Evolutionary conservation across 1,140 invertebrate species (phyloP).

Genomic region (Drosophila orosa): DNA sequence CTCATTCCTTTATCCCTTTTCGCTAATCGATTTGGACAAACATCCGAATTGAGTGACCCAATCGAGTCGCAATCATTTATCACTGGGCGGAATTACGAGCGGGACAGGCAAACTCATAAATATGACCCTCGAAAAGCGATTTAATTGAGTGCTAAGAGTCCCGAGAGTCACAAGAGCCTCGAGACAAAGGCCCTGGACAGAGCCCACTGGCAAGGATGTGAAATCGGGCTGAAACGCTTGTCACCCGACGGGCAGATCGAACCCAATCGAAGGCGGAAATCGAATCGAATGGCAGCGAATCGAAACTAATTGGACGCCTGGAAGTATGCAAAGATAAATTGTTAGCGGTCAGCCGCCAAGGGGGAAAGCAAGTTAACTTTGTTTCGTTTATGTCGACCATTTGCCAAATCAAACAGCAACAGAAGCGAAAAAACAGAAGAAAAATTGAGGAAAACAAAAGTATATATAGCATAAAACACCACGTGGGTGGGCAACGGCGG

Average conservation of each 20-base stretch:
- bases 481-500: conserved; percentile 3
- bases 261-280: conserved; percentile 29
- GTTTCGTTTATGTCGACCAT: conserved; percentile 63
- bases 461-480: conserved; percentile 10
- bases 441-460: conserved; percentile 26
- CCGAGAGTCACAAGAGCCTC: conserved; percentile 19
- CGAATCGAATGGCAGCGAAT: conserved; percentile 70
- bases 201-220: conserved; percentile 26
- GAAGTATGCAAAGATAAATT: conserved; percentile 78
- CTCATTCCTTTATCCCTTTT: conserved; percentile 33
- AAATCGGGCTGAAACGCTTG: conserved; percentile 68
- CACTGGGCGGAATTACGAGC: conserved; percentile 49
- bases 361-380: conserved; percentile 48
- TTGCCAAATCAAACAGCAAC: conserved; percentile 61
- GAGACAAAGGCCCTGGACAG: conserved; percentile 42
- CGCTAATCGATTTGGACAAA: conserved; percentile 63
- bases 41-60: conserved; percentile 41
- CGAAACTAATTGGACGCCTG: conserved; percentile 75
- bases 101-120: conserved; percentile 55
- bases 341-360: conserved; percentile 55
- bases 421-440: conserved; percentile 12
- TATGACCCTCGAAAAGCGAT: conserved; percentile 53
- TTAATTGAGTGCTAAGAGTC: conserved; percentile 75
- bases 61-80: conserved; percentile 59
- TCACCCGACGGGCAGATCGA: conserved; percentile 42